phyloP scores from a whole-genome alignment of 2,888 invertebrate genomes.

The Parasteatoda lunata region DNA sequence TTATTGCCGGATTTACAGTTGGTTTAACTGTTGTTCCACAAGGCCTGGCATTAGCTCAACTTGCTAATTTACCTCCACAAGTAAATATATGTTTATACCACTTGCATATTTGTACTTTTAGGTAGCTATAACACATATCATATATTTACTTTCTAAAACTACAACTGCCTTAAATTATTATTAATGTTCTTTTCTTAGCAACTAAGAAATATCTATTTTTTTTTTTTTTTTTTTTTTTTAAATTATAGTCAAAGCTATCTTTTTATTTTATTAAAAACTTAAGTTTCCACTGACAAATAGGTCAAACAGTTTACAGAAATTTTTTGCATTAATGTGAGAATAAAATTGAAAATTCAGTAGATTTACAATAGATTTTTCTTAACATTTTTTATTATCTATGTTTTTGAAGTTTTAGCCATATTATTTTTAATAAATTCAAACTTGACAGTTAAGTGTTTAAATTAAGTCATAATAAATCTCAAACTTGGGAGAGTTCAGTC shows the following conservation, averaged over 20 bases:
- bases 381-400: neutral
- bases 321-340: neutral
- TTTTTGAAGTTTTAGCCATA: neutral
- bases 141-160: too few species aligned
- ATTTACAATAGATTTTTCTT: neutral
- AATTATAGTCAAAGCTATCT: neutral
- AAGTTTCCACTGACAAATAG: neutral
- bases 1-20: conserved; percentile 94
- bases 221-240: neutral
- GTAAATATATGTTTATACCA: conserved; percentile 74
- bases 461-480: neutral
- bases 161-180: too few species aligned
- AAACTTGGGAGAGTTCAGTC: too few species aligned
- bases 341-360: too few species aligned
- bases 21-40: conserved; percentile 95
- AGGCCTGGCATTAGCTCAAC: conserved; percentile 91
- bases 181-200: neutral
- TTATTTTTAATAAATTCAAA: neutral
- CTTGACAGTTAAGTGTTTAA: neutral
- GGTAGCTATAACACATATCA: too few species aligned
- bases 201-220: neutral
- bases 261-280: neutral
- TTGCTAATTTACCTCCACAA: conserved; percentile 90
- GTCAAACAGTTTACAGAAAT: neutral
- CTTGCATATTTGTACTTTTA: neutral